phyloP scores from a whole-genome alignment of 2,113 vertebrate genomes.

The Cardinalis cardinalis region DNA sequence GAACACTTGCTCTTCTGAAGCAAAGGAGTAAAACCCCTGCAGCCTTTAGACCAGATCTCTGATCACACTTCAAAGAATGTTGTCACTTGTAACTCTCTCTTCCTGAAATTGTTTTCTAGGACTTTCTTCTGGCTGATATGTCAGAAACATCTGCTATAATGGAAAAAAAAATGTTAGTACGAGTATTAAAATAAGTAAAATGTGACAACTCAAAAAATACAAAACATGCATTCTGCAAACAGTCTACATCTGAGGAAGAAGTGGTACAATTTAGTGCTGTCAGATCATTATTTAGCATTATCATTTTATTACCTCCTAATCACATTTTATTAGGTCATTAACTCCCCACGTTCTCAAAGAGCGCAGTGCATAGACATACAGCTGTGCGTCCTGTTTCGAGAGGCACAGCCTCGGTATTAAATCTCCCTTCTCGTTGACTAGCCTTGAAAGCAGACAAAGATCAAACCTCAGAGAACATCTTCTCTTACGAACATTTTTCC shows the following conservation, averaged over 20 bases:
- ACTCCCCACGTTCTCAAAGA: background rate
- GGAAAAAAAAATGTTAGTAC: background rate
- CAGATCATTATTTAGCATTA: background rate
- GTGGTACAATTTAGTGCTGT: background rate
- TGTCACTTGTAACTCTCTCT: background rate
- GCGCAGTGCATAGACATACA: accelerated
- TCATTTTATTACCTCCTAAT: background rate
- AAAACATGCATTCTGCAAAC: background rate
- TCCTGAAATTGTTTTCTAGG: background rate
- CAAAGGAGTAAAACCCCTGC: background rate
- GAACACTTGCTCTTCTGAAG: background rate
- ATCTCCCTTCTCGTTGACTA: no score
- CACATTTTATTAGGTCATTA: background rate
- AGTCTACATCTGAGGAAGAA: background rate
- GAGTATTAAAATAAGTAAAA: background rate
- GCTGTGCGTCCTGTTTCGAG: background rate
- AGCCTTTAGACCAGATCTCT: background rate
- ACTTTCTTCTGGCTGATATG: background rate
- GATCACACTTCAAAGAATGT: background rate
- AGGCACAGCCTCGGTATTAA: background rate
- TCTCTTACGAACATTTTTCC: accelerated
- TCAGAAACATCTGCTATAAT: background rate
- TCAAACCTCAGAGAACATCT: no score
- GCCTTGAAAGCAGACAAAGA: background rate
- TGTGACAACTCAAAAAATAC: background rate